Base-by-base conservation (phyloP, 2,888 invertebrate genomes). In the Ormyrus thymus region DNA sequence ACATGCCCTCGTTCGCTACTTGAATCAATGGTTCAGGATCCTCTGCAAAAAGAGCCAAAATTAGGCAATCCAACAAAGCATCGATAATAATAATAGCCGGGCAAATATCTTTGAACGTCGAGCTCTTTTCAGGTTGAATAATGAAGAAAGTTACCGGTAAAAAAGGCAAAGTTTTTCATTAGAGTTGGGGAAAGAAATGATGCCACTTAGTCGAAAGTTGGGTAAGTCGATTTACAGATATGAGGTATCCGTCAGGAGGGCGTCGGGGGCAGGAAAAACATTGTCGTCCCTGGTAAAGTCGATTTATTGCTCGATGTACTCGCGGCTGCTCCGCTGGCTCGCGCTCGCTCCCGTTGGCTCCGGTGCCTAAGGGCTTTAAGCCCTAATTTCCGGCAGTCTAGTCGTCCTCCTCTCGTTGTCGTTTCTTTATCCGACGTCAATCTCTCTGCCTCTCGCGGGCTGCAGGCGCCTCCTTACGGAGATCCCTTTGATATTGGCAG, bases 401-500 rank as follows among this genome's bases (percentile, higher is more conserved):
- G 45, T 7, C 61, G 61, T 61, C 43, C 29, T 29, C 61, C 43
- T 11, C 61, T 61, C 46, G 62, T 62, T 46, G 62, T 62, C 62
- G 62, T 62, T 62, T 62, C 62, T 62, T 62, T 62, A 62, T 46
- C 62, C 62, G 46, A 46, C 62, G 46, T 62, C 62, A 62, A 62
- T 62, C 62, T 62, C 13, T 6, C 62, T 7, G 11, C 7, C 10
- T 6, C 45, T 8, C 7, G 4, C 13, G 45, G 4, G 29, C 10
- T 50, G 62, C 46, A 7, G 45, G 62, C 13, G 43, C 62, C 46
- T 62, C n/a, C 61, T 45, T 3, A 1, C 13, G 45, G n/a, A 11
- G 46, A 62, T 62, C 62, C 62, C 62, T 62, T 62, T 62, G 62
- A 62, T 62, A 62, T 62, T 62, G 62, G 13, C 62, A 13, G 62